These are phyloP conservation scores for Polypedilum pembai DNA, from an alignment of 1,140 invertebrate genomes.

Conservation along the genomic window DNA sequence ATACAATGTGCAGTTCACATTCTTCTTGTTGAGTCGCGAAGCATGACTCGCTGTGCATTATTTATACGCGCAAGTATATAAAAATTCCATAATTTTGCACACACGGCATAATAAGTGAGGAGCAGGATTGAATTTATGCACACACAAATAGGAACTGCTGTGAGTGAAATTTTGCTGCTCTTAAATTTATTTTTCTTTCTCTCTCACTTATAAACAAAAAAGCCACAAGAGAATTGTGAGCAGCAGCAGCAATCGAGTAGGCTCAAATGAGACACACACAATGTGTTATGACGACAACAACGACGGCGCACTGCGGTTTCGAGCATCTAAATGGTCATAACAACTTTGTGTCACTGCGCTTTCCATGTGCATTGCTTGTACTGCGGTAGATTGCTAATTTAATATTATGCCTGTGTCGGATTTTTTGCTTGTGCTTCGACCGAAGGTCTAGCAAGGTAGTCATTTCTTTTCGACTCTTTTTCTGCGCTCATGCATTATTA, in stretches of 20 bases:
- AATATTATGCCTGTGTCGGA: constrained; percentile 15
- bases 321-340: background rate
- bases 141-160: too few species aligned
- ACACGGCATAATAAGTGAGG: too few species aligned
- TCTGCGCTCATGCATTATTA: constrained; percentile 25
- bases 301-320: constrained; percentile 15
- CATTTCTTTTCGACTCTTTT: background rate
- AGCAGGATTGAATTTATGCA: too few species aligned
- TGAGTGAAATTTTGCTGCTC: too few species aligned
- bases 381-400: constrained; percentile 27
- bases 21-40: background rate
- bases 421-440: constrained; percentile 10
- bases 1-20: background rate
- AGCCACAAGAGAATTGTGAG: constrained; percentile 7
- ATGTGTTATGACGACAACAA: constrained; percentile 16
- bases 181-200: too few species aligned
- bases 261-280: constrained; percentile 16
- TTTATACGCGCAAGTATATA: background rate
- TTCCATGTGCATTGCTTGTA: background rate
- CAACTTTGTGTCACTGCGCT: constrained; percentile 20
- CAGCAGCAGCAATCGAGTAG: background rate
- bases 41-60: constrained; percentile 21
- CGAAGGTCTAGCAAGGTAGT: constrained; percentile 15
- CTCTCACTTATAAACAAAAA: too few species aligned
- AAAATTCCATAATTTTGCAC: too few species aligned